Evolutionary conservation across 2,113 vertebrate genomes (phyloP), one percentile per base, ranked within the genome.

Genomic region (Marmota monax): DNA sequence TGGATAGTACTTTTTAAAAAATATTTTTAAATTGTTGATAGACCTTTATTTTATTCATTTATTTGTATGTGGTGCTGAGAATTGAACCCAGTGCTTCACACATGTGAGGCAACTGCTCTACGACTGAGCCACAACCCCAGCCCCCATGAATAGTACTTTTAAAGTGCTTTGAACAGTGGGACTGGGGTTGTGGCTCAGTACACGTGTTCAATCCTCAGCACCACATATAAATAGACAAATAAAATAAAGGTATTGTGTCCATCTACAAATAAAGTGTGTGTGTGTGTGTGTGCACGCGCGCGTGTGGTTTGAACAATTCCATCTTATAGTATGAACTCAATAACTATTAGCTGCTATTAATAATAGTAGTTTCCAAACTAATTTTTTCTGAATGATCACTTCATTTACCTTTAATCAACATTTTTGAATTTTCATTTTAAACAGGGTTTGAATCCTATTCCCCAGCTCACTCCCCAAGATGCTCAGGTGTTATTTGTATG

Each of bases 341-440:
- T 22, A 78, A 29, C 58, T 84, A 6, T 76, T 90, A 67, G 56
- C 69, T 82, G 34, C 61, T 87, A 5, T 32, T 83, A 34, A 17
- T 53, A 76, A 3, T 73, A 48, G 9, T 22, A 61, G 8, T 37
- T n/a, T 92, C 23, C 16, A 82, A 77, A n/a, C 23, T 82, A 10
- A 67, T 85, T 93, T 91, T 72, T 72, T 93, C 53, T 86, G 63
- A 88, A 14, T 37, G 29, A 14, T 96, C 42, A 80, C 11, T 84
- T 53, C 58, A 76, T 63, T 69, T 48, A 74, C 56, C 17, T 83
- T 73, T 95, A 84, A n/a, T 48, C 56, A 85, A 7, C 34, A 39
- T 93, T 84, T 63, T 34, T 80, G 51, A 96, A 72, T 84, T 39
- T 80, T 16, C 51, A 72, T 34, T 94, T 96, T 42, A 77, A 85